Conservation (phyloP, 1,140 invertebrate genomes). For the Asbolus verrucosus region DNA sequence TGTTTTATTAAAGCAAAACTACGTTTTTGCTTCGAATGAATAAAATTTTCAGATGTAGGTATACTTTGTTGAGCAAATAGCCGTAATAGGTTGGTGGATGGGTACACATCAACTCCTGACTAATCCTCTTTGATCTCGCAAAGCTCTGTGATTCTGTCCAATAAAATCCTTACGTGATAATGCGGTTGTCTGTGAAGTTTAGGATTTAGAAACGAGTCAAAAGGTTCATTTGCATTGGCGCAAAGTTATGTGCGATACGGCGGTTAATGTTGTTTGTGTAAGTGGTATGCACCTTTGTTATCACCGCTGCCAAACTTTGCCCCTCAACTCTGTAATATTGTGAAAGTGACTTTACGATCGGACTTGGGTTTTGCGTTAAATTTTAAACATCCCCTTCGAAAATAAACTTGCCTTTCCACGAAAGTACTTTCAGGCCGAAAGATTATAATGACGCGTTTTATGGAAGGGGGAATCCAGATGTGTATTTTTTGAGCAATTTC, state of each 20-base stretch:
- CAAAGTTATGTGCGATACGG: too few relatives aligned
- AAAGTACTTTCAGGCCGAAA: background rate
- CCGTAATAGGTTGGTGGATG: background rate
- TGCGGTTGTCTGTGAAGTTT: conserved; percentile 3
- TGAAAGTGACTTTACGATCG: conserved; percentile 26
- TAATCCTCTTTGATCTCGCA: conserved; percentile 26
- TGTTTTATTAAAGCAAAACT: too few relatives aligned
- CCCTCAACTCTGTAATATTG: conserved; percentile 16
- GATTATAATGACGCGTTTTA: background rate
- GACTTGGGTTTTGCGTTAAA: conserved; percentile 12
- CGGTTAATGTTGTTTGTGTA: too few relatives aligned
- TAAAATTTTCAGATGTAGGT: background rate
- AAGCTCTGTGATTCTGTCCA: conserved; percentile 30
- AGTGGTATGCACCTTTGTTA: too few relatives aligned
- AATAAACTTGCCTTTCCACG: background rate
- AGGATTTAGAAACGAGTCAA: conserved; percentile 16
- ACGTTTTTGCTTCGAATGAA: too few relatives aligned
- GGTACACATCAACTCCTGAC: background rate
- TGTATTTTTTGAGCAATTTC: too few relatives aligned
- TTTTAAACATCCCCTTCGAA: conserved; percentile 2
- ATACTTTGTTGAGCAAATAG: background rate
- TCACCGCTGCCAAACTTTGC: background rate
- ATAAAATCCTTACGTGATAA: conserved; percentile 38
- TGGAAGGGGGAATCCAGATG: too few relatives aligned
- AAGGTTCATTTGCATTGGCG: conserved; percentile 7